Base-by-base conservation (phyloP, 2,797 vertebrate genomes). In the Acanthurus leucopareius region DNA sequence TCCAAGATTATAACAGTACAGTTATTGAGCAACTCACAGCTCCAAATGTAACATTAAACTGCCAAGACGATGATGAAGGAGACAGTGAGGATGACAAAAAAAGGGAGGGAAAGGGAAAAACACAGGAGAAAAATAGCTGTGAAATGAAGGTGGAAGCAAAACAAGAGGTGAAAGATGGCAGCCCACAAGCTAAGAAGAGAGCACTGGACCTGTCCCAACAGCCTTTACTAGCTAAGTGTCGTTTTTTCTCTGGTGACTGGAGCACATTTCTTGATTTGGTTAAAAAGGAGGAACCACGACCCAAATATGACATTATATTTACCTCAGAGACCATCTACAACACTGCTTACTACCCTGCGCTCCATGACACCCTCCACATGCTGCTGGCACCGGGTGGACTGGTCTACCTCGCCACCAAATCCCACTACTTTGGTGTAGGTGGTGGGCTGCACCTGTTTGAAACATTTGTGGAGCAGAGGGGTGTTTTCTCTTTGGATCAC, bases 321-420 rank as follows among this genome's bases (percentile, higher is more conserved):
- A 99, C 97, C 2, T 97, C 97, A 51, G 98, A 98, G 93, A 98
- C 98, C 0, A 96, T 98, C 87, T 99, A 99, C 83, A 99, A 99
- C 86, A 94, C 96, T 0, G 91, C 94, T 8, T 96, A 96, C 88
- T 99, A 98, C 57, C 67, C 89, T 3, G 82, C 94, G 45, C 93
- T 99, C 69, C 97, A 99, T 1, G 83, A 96, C 11, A 93, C 94
- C 0, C 93, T 99, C 66, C 89, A 93, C 66, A 90, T 83, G 49
- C 93, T 99, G 69, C 90, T 99, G 69, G 88, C 91, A 32, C 88
- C 89, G 42, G 88, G 92, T 0, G 97, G 97, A 7, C 53, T 42
- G 2, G 94, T 98, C 64, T 97, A 98, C 91, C 90, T 99, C 54
- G 97, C 97, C 84, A 97, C 96, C 88, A 99, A 99, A 91, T 94